These are phyloP conservation scores for Himalopsyche kuldschensis DNA, from an alignment of 2,888 invertebrate genomes.

Conservation along the genomic window DNA sequence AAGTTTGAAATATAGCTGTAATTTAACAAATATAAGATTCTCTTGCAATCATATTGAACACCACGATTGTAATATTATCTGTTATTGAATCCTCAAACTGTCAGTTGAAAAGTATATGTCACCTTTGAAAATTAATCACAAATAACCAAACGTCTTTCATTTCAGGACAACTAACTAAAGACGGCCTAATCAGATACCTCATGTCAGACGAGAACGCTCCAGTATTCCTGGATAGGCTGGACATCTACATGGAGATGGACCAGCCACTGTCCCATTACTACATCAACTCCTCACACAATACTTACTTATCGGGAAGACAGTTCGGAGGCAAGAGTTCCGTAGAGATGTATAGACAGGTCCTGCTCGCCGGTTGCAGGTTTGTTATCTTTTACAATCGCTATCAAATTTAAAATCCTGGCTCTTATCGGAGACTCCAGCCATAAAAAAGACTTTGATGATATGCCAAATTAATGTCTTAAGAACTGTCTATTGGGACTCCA, in stretches of 20 bases:
- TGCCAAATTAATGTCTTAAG: background rate
- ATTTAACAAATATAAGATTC: too few relatives aligned
- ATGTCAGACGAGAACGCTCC: conserved; percentile 99
- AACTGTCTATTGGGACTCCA: background rate
- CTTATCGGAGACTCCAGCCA: too few relatives aligned
- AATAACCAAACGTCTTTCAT: background rate
- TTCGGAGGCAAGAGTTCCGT: conserved; percentile 98
- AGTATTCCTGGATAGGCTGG: conserved; percentile 96
- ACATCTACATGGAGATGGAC: conserved; percentile 99
- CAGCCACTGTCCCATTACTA: conserved; percentile 97
- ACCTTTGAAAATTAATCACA: too few relatives aligned
- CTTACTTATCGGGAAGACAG: conserved; percentile 91
- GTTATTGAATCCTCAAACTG: too few relatives aligned
- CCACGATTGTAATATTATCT: too few relatives aligned
- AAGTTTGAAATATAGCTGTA: too few relatives aligned
- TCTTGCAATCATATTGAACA: too few relatives aligned
- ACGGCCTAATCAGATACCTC: conserved; percentile 95
- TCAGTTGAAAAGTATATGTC: too few relatives aligned
- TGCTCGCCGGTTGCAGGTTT: conserved; percentile 94
- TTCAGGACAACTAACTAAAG: conserved; percentile 82
- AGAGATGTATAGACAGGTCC: conserved; percentile 97
- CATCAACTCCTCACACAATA: conserved; percentile 98
- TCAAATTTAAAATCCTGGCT: background rate
- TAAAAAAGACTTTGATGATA: too few relatives aligned
- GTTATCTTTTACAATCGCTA: background rate